Base-by-base conservation (phyloP, 2,113 vertebrate genomes). In the Pituophis catenifer region DNA sequence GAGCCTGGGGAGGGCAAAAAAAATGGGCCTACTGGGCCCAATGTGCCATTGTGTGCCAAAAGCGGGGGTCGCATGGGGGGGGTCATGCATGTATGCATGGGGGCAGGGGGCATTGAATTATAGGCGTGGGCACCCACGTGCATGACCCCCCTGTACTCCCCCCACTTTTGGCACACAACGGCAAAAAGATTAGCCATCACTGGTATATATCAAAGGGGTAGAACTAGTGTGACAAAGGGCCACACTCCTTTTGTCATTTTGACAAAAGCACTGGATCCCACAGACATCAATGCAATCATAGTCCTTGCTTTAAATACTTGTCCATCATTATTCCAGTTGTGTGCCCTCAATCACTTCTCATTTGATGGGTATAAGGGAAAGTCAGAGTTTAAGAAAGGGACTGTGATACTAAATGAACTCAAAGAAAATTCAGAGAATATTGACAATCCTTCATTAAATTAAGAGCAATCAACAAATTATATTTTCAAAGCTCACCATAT, bases 401-500 rank as follows among this genome's bases (percentile, higher is more conserved):
- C 95, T 94, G 44, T 17, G 33, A 75, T 53, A 91, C 93, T 95
- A 91, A 93, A 93, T 94, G 93, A 94, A 94, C 62, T 88, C 93
- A 95, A 88, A 94, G 95, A 92, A 95, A 95, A 95, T 91, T 86
- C 57, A 93, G 95, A 95, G 92, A 57, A n/a, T 57, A 44, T 1
- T 38, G 0, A 0, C 1, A 59, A 86, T 75, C 4, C 0, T 93
- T n/a, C 93, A 88, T 50, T 91, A 93, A 57, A 81, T 91, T 90
- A 50, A 0, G 33, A 86, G 94, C 85, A 92, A 94, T 94, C 95
- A 52, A 94, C 24, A 17, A 50, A 92, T 86, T 8, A 21, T 57
- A 4, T 89, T 95, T 97, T 95, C 91, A 90, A 92, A 91, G 59
- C 58, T 96, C 44, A 17, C 94, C 94, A 59, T 94, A 93, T 87